A percentile compares a stretch with the other conserved stretches of the same genome.
Evolutionary conservation across 2,888 invertebrate species (phyloP).

Genomic region (Drosophila neotestacea): DNA sequence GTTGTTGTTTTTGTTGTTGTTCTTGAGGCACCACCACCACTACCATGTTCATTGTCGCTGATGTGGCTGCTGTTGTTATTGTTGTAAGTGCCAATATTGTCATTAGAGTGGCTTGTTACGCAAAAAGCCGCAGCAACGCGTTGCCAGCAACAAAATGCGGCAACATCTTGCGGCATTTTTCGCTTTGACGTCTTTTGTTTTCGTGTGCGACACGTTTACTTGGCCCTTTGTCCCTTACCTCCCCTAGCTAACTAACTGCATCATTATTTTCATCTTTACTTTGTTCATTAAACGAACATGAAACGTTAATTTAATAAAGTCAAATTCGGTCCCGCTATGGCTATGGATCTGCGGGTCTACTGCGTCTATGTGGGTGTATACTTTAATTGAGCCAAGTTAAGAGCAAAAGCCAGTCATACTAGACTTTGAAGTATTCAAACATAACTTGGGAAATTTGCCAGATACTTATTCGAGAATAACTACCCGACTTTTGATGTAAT

Average conservation of each 20-base stretch:
- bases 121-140: conserved; percentile 66
- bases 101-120: conserved; percentile 81
- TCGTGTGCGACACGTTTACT: conserved; percentile 71
- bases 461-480: background rate
- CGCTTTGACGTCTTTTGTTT: conserved; percentile 69
- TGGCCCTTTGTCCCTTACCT: conserved; percentile 9
- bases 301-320: conserved; percentile 82
- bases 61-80: conserved; percentile 64
- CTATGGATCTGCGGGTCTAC: conserved; percentile 13
- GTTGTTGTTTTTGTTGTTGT: conserved; percentile 43
- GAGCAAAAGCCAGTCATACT: conserved; percentile 19
- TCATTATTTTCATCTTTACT: conserved; percentile 78
- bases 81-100: conserved; percentile 82
- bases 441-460: background rate
- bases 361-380: conserved; percentile 9
- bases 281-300: conserved; percentile 82
- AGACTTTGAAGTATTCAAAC: conserved; percentile 45
- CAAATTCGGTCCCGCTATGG: conserved; percentile 53
- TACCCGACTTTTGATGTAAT: background rate
- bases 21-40: conserved; percentile 8
- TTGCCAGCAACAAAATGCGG: conserved; percentile 71
- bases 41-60: conserved; percentile 46
- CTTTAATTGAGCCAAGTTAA: conserved; percentile 48
- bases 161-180: conserved; percentile 80
- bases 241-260: conserved; percentile 60